Base-by-base conservation (phyloP, 2,888 invertebrate species). In the Nezara viridula region DNA sequence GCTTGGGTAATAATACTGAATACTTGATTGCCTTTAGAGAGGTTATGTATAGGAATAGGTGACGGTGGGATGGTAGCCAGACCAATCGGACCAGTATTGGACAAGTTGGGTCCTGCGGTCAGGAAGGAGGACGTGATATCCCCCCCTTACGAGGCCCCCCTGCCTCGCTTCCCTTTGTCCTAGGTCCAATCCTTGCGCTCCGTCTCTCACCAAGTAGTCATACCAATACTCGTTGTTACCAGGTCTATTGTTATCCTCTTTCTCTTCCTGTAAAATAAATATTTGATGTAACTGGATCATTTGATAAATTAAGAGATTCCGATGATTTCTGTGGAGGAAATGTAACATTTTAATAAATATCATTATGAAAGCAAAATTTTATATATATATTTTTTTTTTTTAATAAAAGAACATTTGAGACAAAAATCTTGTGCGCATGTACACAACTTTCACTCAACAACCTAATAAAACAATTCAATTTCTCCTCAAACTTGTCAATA, bases 51-150 rank as follows among this genome's bases (percentile, higher is more conserved):
- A 81, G n/a, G 87, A n/a, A 86, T 92, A 92, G 19, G 95, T 95
- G 81, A 97, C 96, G 92, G 95, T 95, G 10, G 97, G 97, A 92
- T 96, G 96, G 93, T 95, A 97, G 14, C 97, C 97, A 86, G 94
- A 94, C 86, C 95, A 95, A 89, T 97, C 97, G 0, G 96, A 97
- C 91, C 95, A 95, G 93, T 97, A 97, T 90, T 95, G 90, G 49
- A 92, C 97, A 91, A 95, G 95, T 93, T 97, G 97, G 92, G 96
- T 93, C 91, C 96, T 94, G 24, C 97, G 97, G 93, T 97, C 97
- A 3, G 97, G 97, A 81, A 97, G 93, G 24, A 96, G 93, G 3
- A 97, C 96, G 92, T 96, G 96, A 93, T 97, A 97, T 90, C 95
- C 95, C 24, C 97, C 97, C 91, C 95, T 95, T 1, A 95, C 95